phyloP scores from a whole-genome alignment of 2,888 invertebrate genomes.

The Hedya salicella region DNA sequence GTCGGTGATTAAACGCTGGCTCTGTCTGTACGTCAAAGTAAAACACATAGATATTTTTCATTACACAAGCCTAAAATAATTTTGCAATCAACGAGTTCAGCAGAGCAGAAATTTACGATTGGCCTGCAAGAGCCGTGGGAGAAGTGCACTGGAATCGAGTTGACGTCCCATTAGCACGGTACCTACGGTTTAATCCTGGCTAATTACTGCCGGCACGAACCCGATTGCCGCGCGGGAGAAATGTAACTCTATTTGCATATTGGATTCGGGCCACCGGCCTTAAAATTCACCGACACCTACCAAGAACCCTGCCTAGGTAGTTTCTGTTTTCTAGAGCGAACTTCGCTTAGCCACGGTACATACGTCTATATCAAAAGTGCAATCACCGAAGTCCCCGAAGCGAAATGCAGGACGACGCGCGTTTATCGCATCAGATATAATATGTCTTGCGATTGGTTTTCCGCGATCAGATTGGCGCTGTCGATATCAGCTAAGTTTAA shows the following conservation, averaged over 20 bases:
- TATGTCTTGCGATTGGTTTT: slow-evolving; percentile 35
- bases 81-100: slow-evolving; percentile 58
- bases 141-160: slow-evolving; percentile 57
- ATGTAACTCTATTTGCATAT: slow-evolving; percentile 61
- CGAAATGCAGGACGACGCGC: slow-evolving; percentile 51
- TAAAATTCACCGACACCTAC: slow-evolving; percentile 27
- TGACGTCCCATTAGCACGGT: slow-evolving; percentile 58
- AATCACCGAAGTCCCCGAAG: slow-evolving; percentile 61
- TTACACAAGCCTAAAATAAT: slow-evolving; percentile 50
- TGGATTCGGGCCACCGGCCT: slow-evolving; percentile 57
- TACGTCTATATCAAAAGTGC: slow-evolving; percentile 59
- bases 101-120: slow-evolving; percentile 52
- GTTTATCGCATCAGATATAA: slow-evolving; percentile 43
- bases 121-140: slow-evolving; percentile 49
- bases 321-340: no score
- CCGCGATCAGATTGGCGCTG: slow-evolving; percentile 37
- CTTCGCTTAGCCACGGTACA: no score
- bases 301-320: no score
- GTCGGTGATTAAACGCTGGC: slow-evolving; percentile 21
- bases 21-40: slow-evolving; percentile 11
- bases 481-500: slow-evolving; percentile 33
- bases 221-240: slow-evolving; percentile 52
- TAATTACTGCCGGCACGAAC: slow-evolving; percentile 69
- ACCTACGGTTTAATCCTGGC: slow-evolving; percentile 65
- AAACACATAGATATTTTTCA: slow-evolving; percentile 26